Evolutionary conservation across 64 coral and sea anemone genomes (phyloP), one percentile per base, ranked within the genome.

Genomic region (Catalaphyllia jardinei): DNA sequence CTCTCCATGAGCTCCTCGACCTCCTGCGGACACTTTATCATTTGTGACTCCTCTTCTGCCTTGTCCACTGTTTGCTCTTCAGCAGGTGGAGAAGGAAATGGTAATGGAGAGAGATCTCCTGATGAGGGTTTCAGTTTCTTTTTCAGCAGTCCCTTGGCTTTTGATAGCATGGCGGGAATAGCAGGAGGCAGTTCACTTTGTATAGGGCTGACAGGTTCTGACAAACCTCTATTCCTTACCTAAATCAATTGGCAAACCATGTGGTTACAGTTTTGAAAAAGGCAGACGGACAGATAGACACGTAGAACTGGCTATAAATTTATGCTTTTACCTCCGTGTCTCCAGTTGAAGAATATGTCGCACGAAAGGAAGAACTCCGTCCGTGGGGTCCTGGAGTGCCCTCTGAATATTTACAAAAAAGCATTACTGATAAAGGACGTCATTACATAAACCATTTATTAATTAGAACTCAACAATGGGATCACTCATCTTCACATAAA

Each of bases 131-230:
- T 92, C 0, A 92, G 74, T 46, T 62, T 92, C 76, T 73, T 86
- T 60, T 87, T 86, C 17, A 92, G 62, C 33, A 92, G 13, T 13
- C 73, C 84, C 51, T 92, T 92, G 22, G 90, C 90, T 87, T 92
- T 92, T 24, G 90, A 92, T 2, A 92, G 61, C 49, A 92, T 92
- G 24, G 82, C 63, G 10, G 90, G 90, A 4, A 92, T 87, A 14
- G 83, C 90, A 33, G 83, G 90, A 29, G 90, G 61, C 5, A 92
- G 67, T 30, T 92, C 90, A 60, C 83, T 29, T 28, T 61, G 83
- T 25, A 79, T 18, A 10, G 67, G 62, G 35, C 85, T 92, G 9
- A 59, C n/a, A 60, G 57, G 52, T 17, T 75, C 82, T 60, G 89
- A 74, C 10, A 71, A 28, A 27, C 62, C 10, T 71, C 81, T 85